Conservation (phyloP, 2,888 invertebrate genomes). For the Dyspetes luteomarginatus region DNA sequence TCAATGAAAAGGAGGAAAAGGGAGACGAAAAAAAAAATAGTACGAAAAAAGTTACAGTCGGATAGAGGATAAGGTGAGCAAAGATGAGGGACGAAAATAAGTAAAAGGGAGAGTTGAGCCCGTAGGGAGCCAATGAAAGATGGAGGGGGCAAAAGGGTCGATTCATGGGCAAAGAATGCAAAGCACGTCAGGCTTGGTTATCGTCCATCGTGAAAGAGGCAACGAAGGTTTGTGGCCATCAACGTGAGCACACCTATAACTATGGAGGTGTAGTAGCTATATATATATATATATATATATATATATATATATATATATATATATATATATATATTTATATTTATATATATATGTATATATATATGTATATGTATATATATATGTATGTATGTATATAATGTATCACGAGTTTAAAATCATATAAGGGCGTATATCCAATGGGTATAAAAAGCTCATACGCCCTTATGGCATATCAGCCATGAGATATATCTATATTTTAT, state of each 20-base stretch:
- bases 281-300: neutral
- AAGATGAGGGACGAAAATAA: constrained; percentile 20
- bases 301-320: too few relatives aligned
- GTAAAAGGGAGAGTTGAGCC: constrained; percentile 9
- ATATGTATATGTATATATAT: too few relatives aligned
- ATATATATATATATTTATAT: too few relatives aligned
- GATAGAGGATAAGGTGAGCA: constrained; percentile 8
- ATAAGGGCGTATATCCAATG: too few relatives aligned
- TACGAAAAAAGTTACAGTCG: constrained; percentile 12
- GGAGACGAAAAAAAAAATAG: neutral
- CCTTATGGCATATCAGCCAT: too few relatives aligned
- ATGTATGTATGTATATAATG: too few relatives aligned
- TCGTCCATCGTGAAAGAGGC: constrained; percentile 39
- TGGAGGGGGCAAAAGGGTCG: constrained; percentile 28
- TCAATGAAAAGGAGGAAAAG: neutral
- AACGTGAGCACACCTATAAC: neutral
- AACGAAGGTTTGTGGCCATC: constrained; percentile 32
- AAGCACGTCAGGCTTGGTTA: constrained; percentile 35
- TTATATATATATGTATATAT: too few relatives aligned
- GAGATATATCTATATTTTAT: neutral
- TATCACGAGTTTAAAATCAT: too few relatives aligned
- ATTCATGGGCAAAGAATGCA: constrained; percentile 57
- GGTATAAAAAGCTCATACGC: too few relatives aligned
- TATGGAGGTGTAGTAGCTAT: neutral
- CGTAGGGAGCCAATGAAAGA: constrained; percentile 32